A percentile compares a stretch with the other conserved stretches of the same genome.
phyloP scores from a whole-genome alignment of 2,888 invertebrate species.

The Metellina segmentata region DNA sequence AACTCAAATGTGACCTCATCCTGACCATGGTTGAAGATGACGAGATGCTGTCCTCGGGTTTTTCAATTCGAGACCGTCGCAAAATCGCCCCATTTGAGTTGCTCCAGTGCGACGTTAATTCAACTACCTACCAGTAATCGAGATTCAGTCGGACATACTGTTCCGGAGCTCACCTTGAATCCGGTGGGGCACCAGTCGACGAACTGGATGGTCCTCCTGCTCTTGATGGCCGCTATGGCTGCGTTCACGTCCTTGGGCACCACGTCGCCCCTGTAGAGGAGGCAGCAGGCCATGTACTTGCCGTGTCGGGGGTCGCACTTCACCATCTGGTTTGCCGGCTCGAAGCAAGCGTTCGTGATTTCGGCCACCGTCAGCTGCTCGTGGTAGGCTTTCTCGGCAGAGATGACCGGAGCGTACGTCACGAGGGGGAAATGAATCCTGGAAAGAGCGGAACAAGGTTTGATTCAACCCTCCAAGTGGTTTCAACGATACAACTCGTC shows the following conservation, averaged over 20 bases:
- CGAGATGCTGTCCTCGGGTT: too few relatives aligned
- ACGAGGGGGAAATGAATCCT: constrained; percentile 93
- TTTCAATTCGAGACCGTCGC: too few relatives aligned
- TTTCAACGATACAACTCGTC: too few relatives aligned
- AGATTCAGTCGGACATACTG: too few relatives aligned
- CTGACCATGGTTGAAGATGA: too few relatives aligned
- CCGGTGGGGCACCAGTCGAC: constrained; percentile 97
- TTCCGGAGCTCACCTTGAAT: constrained; percentile 88
- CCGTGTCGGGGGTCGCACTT: constrained; percentile 78
- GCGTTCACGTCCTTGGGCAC: constrained; percentile 83
- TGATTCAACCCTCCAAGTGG: constrained; percentile 93
- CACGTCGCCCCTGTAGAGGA: constrained; percentile 83
- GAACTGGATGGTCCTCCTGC: constrained; percentile 87
- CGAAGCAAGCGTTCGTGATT: constrained; percentile 83
- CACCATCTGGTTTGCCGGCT: constrained; percentile 81
- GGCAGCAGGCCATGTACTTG: constrained; percentile 79
- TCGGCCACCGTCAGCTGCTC: constrained; percentile 81
- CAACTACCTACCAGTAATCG: too few relatives aligned
- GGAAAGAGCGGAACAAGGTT: constrained; percentile 83
- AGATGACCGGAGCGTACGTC: constrained; percentile 82
- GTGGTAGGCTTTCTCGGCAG: constrained; percentile 82
- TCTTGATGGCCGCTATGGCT: constrained; percentile 82
- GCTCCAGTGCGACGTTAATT: too few relatives aligned
- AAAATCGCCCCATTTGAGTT: too few relatives aligned
- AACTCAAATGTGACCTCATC: too few relatives aligned